phyloP scores from a whole-genome alignment of 2,113 vertebrate species.

The Smithornis capensis region DNA sequence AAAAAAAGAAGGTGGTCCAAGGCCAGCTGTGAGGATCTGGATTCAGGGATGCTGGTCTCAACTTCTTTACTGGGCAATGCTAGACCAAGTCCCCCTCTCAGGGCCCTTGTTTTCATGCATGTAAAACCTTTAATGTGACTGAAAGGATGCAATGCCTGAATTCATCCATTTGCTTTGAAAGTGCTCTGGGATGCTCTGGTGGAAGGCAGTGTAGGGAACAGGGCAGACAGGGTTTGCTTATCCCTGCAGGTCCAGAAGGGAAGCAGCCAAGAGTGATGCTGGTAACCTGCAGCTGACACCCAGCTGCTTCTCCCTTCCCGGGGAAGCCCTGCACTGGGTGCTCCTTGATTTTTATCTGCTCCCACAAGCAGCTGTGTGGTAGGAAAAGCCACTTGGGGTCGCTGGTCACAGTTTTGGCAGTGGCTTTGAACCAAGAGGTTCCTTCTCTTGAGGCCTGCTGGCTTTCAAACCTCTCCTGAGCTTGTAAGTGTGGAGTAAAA shows the following conservation, averaged over 20 bases:
- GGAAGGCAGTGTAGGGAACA: neutral
- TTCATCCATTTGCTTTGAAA: neutral
- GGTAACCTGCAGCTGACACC: neutral
- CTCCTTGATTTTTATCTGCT: neutral
- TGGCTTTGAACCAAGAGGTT: neutral
- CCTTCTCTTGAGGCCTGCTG: neutral
- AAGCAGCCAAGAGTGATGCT: neutral
- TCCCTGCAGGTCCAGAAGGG: neutral
- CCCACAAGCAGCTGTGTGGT: accelerated
- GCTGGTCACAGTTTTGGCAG: neutral
- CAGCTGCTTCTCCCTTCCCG: neutral
- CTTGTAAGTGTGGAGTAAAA: neutral
- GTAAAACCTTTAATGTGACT: neutral
- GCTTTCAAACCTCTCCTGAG: neutral
- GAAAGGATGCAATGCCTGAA: neutral
- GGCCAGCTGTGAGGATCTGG: too few relatives aligned
- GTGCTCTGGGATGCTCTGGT: neutral
- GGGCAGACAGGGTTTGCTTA: neutral
- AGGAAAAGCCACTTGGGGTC: neutral
- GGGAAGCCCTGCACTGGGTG: neutral
- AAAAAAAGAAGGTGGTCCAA: too few relatives aligned
- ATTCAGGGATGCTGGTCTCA: neutral
- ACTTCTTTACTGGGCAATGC: neutral
- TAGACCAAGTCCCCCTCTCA: neutral
- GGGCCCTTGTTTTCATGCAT: neutral